A percentile compares a stretch with the other conserved stretches of the same genome.
These are phyloP conservation scores for Agrilus biguttatus DNA, from an alignment of 2,888 invertebrate genomes.

Conservation along the genomic window DNA sequence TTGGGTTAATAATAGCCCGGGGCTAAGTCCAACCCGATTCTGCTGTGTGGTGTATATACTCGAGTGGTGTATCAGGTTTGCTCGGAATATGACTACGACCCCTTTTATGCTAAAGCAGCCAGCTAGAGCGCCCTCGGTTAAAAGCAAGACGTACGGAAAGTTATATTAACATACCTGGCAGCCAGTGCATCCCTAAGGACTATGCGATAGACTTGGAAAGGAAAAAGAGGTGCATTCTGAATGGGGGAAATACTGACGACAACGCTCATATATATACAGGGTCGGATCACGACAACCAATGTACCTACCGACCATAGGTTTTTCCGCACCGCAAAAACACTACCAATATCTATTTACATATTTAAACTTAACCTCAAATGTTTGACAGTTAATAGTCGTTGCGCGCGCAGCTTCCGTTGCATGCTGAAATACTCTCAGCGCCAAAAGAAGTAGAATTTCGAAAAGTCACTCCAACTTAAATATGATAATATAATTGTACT, in stretches of 20 bases:
- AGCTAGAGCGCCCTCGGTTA: conserved; percentile 11
- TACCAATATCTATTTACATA: too few relatives aligned
- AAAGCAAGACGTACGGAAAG: conserved; percentile 18
- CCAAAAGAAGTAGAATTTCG: too few relatives aligned
- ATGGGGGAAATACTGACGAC: too few relatives aligned
- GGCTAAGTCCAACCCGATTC: conserved; percentile 22
- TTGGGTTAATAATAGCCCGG: conserved; percentile 25
- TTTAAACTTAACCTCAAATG: too few relatives aligned
- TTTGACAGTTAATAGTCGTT: too few relatives aligned
- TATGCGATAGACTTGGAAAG: conserved; percentile 7
- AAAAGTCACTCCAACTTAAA: too few relatives aligned
- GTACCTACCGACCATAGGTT: conserved; percentile 11
- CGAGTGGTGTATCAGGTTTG: conserved; percentile 21
- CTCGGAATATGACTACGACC: conserved; percentile 24
- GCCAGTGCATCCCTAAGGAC: conserved; percentile 9
- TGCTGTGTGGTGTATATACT: conserved; percentile 3
- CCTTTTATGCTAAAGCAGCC: conserved; percentile 20
- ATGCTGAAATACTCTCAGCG: too few relatives aligned
- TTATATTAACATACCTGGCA: conserved; percentile 15
- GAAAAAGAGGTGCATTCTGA: conserved; percentile 1
- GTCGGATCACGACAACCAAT: conserved; percentile 12
- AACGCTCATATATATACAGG: conserved; percentile 1
- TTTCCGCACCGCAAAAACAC: conserved; percentile 4
- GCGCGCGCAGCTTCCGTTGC: too few relatives aligned
- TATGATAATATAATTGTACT: too few relatives aligned